Conservation (phyloP, 1,140 invertebrate species). For the Papilio machaon region DNA sequence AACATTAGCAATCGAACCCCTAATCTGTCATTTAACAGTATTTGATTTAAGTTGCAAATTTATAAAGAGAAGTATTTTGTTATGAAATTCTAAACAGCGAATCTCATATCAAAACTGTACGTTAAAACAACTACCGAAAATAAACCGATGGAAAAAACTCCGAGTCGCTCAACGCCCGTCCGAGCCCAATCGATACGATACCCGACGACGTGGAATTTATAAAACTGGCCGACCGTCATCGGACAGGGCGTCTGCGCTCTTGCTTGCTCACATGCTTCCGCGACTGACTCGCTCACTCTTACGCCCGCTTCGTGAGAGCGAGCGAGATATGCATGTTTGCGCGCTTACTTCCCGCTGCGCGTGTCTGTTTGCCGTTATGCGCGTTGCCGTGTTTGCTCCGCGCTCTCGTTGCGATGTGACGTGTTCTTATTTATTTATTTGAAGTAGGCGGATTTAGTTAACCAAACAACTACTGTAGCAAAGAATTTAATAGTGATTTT, state of each 20-base stretch:
- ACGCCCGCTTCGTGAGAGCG: constrained; percentile 45
- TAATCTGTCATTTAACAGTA: not conserved
- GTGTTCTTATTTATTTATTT: constrained; percentile 45
- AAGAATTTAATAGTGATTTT: constrained; percentile 22
- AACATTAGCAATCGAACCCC: not conserved
- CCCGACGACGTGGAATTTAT: constrained; percentile 55
- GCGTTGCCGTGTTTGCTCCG: constrained; percentile 62
- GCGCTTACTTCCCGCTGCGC: constrained; percentile 66
- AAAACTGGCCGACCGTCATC: constrained; percentile 54
- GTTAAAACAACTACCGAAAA: constrained; percentile 43
- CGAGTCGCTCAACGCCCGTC: constrained; percentile 37
- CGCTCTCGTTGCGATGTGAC: constrained; percentile 60
- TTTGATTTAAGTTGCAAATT: not conserved
- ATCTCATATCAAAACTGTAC: constrained; percentile 29
- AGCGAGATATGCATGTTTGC: constrained; percentile 60
- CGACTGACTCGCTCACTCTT: constrained; percentile 49
- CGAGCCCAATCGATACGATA: constrained; percentile 68
- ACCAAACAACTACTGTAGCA: not conserved
- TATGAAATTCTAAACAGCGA: not conserved
- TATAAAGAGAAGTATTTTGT: not conserved
- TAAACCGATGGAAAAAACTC: constrained; percentile 47
- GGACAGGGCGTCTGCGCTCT: constrained; percentile 69
- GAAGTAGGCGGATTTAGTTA: not conserved
- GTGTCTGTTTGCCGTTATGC: constrained; percentile 73
- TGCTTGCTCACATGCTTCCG: constrained; percentile 66